Conservation (phyloP, 92 coral and sea anemone genomes). For the Scolanthus callimorphus region DNA sequence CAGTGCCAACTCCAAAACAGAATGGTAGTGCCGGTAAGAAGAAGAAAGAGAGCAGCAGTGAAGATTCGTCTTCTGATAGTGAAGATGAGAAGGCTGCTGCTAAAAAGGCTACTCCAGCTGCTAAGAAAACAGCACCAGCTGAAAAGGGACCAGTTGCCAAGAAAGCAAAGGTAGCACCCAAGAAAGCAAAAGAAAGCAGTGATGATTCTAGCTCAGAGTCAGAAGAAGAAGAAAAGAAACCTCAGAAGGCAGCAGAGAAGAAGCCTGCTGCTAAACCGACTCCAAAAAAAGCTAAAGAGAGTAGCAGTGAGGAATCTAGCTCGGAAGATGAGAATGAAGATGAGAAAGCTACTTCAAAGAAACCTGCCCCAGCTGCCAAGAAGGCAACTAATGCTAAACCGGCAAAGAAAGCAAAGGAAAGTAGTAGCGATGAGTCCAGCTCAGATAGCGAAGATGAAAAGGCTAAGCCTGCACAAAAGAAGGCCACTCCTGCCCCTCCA, state of each 20-base stretch:
- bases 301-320: conserved; percentile 20
- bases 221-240: conserved; percentile 46
- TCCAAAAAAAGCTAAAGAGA: conserved; percentile 5
- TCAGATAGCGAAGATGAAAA: conserved; percentile 29
- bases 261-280: not conserved
- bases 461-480: conserved; percentile 12
- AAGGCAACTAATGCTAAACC: conserved; percentile 9
- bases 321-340: conserved; percentile 16
- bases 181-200: conserved; percentile 30
- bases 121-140: conserved; percentile 7
- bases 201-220: conserved; percentile 39
- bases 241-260: not conserved
- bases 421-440: conserved; percentile 8
- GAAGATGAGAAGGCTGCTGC: conserved; percentile 12
- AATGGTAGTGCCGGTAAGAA: conserved; percentile 16
- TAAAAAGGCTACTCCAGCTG: conserved; percentile 10
- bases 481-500: conserved; percentile 4
- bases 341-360: conserved; percentile 24
- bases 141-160: conserved; percentile 13
- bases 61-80: conserved; percentile 16
- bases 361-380: conserved; percentile 18
- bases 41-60: conserved; percentile 20
- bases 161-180: conserved; percentile 14
- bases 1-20: conserved; percentile 12
- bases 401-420: conserved; percentile 28